Evolutionary conservation across 2,113 vertebrate genomes (phyloP), one percentile per base, ranked within the genome.

Genomic region (Sander lucioperca): DNA sequence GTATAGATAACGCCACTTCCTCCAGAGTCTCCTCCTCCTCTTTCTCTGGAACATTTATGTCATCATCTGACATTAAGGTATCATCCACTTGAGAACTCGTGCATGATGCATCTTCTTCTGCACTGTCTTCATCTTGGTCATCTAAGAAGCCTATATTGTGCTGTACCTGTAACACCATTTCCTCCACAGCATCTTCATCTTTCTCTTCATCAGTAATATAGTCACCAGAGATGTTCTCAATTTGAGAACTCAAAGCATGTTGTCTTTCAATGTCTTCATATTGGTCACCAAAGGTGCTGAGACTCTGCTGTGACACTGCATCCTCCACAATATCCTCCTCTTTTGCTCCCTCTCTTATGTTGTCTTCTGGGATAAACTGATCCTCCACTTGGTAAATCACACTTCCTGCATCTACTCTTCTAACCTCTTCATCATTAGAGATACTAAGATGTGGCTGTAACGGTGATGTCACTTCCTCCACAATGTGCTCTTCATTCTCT

Each of bases 191-290:
- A 62, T 27, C n/a, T 6, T 65, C 45, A n/a, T 33, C 25, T 15
- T 47, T 19, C 33, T 72, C 75, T 27, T 18, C 69, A 16, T 62
- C 16, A 72, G 5, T 51, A 6, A 21, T 69, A 15, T 45, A 51
- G 12, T 69, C 58, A 71, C 66, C 70, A 54, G 70, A 57, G 9
- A 59, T 83, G 0, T 78, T 53, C 21, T 70, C 58, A 6, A 59
- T 33, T 61, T 53, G 50, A 64, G 77, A 57, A 61, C 14, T 64
- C 5, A 53, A 19, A 39, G 63, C 48, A 47, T 58, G n/a, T 51
- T 47, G 72, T 51, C 15, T 73, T 47, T 86, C 57, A 61, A 0
- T 54, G 9, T 62, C 63, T 78, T 51, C 64, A 33, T 61, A 53
- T 18, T 54, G 64, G 57, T 70, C n/a, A 64, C 58, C 23, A 1